Evolutionary conservation across 2,888 invertebrate species (phyloP), one percentile per base, ranked within the genome.

Genomic region (Heterodera filipjevi): DNA sequence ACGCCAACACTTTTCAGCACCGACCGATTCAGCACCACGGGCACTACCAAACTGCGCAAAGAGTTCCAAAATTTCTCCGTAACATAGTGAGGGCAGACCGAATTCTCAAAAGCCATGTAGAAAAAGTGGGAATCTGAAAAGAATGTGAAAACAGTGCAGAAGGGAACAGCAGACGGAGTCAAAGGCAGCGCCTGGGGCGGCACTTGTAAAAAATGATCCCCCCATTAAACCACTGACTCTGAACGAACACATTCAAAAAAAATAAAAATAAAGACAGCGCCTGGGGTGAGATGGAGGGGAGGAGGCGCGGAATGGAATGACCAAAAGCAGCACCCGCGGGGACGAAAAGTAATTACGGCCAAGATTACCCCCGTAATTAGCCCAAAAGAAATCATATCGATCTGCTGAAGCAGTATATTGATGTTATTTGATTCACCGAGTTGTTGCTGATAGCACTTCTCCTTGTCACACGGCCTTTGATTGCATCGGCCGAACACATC

Each of bases 51-150:
- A 19, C 59, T 76, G 46, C 59, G 49, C 44, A 76, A 46, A 22
- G 68, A 32, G 39, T 53, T 76, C 76, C 76, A 76, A 64, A 76
- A 76, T 35, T 76, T 76, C 46, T 76, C 76, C 22, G 76, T 76
- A 19, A 76, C 76, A 35, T 76, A 76, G 30, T 76, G 46, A 3
- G 46, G 30, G 68, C 76, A 76, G 30, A 76, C 76, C 22, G 76
- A 66, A 39, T 76, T 76, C 46, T 76, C 76, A 46, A 76, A 76
- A 10, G 76, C 59, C 44, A 76, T 19, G 35, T 76, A 76, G 68
- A 66, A 76, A 39, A 33, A 53, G 46, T 76, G 66, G 44, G 33
- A n/a, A n/a, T 66, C 76, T 76, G 19, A 76, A 64, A 66, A 10
- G 8, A 35, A 53, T 27, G 53, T 8, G 27, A 59, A 19, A 0